These are phyloP conservation scores for Callitettix versicolor DNA, from an alignment of 1,140 invertebrate genomes.

Conservation along the genomic window DNA sequence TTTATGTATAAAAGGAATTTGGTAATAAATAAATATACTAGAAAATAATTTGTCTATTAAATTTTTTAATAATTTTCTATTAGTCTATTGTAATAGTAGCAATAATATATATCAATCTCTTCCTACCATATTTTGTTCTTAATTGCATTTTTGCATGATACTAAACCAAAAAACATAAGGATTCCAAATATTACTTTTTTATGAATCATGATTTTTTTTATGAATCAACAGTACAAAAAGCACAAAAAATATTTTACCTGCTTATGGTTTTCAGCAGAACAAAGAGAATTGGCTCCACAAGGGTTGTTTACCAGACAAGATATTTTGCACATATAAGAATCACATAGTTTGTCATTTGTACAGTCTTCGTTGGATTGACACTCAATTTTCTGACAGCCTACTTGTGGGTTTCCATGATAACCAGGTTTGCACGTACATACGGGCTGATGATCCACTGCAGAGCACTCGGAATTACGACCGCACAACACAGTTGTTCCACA, in stretches of 20 bases:
- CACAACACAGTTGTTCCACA: constrained; percentile 58
- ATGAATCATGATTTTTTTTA: no score
- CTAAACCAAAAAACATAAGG: no score
- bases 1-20: no score
- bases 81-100: no score
- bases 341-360: constrained; percentile 68
- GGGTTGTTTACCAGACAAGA: constrained; percentile 68
- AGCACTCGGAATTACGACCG: constrained; percentile 69
- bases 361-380: constrained; percentile 61
- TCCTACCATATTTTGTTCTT: no score
- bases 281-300: constrained; percentile 73
- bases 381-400: constrained; percentile 66
- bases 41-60: no score
- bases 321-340: constrained; percentile 68
- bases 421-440: constrained; percentile 65
- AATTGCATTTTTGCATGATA: no score
- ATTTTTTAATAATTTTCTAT: no score
- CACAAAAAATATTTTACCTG: constrained; percentile 34
- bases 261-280: constrained; percentile 64
- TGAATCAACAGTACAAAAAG: no score
- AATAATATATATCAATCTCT: no score
- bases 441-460: constrained; percentile 53
- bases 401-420: constrained; percentile 65
- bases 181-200: no score
- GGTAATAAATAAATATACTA: no score